Percentiles rank a stretch among this genome's conserved stretches.
These are phyloP conservation scores for Scaptodrosophila latifasciaeformis DNA, from an alignment of 2,888 invertebrate species.

Conservation along the genomic window DNA sequence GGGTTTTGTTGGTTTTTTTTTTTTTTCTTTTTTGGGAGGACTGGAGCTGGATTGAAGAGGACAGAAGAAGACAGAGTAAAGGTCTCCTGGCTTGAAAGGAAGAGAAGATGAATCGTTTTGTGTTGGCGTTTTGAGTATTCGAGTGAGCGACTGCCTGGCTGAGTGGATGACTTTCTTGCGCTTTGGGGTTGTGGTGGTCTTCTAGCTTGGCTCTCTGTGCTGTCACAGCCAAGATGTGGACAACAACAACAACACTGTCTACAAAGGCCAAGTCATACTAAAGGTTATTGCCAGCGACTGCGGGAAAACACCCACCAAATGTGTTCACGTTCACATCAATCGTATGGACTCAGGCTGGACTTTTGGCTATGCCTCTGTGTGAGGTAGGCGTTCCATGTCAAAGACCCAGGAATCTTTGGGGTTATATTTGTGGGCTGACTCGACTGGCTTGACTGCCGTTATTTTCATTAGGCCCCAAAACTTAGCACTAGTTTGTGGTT, in stretches of 20 bases:
- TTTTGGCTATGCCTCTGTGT: slow-evolving; percentile 15
- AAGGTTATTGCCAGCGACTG: slow-evolving; percentile 31
- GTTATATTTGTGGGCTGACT: slow-evolving; percentile 10
- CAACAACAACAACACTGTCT: neutral
- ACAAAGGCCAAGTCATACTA: slow-evolving; percentile 1
- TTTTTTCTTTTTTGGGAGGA: too few species aligned
- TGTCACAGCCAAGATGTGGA: slow-evolving; percentile 44
- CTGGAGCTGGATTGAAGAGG: slow-evolving; percentile 18
- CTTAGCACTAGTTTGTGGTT: neutral
- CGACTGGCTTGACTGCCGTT: slow-evolving; percentile 36
- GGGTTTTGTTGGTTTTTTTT: too few species aligned
- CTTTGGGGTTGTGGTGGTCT: slow-evolving; percentile 17
- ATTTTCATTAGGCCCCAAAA: slow-evolving; percentile 57
- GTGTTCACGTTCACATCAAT: slow-evolving; percentile 62
- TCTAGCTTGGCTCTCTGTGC: slow-evolving; percentile 24
- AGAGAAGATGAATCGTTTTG: slow-evolving; percentile 72
- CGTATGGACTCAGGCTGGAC: slow-evolving; percentile 44
- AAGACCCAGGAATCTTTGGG: neutral
- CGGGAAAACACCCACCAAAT: slow-evolving; percentile 30
- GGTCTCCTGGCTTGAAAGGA: slow-evolving; percentile 59
- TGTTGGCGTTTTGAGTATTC: slow-evolving; percentile 66
- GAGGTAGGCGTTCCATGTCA: slow-evolving; percentile 22
- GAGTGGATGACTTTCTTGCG: too few species aligned
- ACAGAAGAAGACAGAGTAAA: too few species aligned
- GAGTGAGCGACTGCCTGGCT: slow-evolving; percentile 41